Evolutionary conservation across 2,888 invertebrate genomes (phyloP), one percentile per base, ranked within the genome.

Genomic region (Drosophila atripex): DNA sequence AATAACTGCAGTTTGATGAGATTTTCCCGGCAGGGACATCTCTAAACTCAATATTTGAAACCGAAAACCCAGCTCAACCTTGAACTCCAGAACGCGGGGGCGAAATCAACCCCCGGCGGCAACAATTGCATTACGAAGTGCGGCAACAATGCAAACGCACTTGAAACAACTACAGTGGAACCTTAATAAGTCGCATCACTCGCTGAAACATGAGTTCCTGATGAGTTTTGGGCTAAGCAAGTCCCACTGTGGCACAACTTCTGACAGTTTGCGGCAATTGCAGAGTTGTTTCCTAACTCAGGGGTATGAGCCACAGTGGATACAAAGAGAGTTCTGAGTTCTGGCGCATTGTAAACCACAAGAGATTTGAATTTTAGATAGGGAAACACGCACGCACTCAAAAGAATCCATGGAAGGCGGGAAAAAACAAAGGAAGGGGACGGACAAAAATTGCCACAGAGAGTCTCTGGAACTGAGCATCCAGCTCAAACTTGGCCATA

Each of bases 341-440:
- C 66, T 70, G 70, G 66, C 66, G 59, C 79, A 72, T 57, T 82
- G 70, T 68, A 71, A 77, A 54, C 80, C 80, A 68, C 87, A 84
- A 68, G 85, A 86, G 88, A 82, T 82, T 82, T 86, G 87, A 88
- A 82, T 88, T 82, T 88, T 71, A 88, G 88, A 80, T 80, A 80
- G 65, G 70, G 38, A 30, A 65, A 61, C 54, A 73, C 68, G 69
- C 58, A 52, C 72, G 59, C 59, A 60, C 65, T 50, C 32, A 28
- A 43, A 47, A 60, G 14, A 38, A 63, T 11, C 21, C 60, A 64
- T 38, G 21, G 25, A 14, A 46, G 39, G 23, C 51, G 63, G 41
- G n/a, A 21, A 45, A 14, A 43, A 43, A 30, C 49, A 46, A 46
- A 30, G 28, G 45, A 50, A 25, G 68, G 39, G 43, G 16, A 11